Evolutionary conservation across 2,888 invertebrate genomes (phyloP), one percentile per base, ranked within the genome.

Genomic region (Suillia variegata): DNA sequence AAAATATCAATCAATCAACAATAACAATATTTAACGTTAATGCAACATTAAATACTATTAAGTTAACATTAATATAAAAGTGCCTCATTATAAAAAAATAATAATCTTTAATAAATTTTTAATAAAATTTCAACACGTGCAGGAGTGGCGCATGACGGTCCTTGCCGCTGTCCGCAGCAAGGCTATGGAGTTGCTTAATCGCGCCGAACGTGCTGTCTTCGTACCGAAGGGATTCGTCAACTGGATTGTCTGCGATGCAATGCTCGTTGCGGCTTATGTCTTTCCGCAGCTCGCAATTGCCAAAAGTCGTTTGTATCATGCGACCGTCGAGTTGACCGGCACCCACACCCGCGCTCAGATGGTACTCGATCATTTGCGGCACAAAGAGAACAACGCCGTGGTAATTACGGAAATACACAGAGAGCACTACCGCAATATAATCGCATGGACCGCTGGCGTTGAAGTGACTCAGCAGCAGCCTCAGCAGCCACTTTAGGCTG

Each of bases 251-350:
- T 85, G 85, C 65, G 86, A 87, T 71, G 83, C 83, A 13, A 79
- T 83, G 62, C 67, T 85, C 33, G 80, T 81, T 2, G 84, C 83
- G n/a, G 75, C 80, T 24, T 78, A 83, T 56, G 62, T 85, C 15
- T 78, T 80, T 67, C 83, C 83, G 6, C 62, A 70, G 0, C 70
- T 82, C 31, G 73, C 82, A 49, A 78, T 81, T 15, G 71, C 66
- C 6, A 67, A 68, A 22, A 62, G 64, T 45, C 63, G 67, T 26
- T 54, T 60, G 1, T 75, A 73, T 60, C 81, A 85, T 70, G 83
- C 82, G 6, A 84, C 85, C 2, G 85, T 89, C 8, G 88, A 88
- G 70, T 74, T 88, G 18, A 73, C 74, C 53, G 87, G 87, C 8
- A 68, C 62, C 6, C 82, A 83, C 67, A 87, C 87, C 0, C 67